Conservation (phyloP, 2,113 vertebrate genomes). For the Bombycilla garrulus region DNA sequence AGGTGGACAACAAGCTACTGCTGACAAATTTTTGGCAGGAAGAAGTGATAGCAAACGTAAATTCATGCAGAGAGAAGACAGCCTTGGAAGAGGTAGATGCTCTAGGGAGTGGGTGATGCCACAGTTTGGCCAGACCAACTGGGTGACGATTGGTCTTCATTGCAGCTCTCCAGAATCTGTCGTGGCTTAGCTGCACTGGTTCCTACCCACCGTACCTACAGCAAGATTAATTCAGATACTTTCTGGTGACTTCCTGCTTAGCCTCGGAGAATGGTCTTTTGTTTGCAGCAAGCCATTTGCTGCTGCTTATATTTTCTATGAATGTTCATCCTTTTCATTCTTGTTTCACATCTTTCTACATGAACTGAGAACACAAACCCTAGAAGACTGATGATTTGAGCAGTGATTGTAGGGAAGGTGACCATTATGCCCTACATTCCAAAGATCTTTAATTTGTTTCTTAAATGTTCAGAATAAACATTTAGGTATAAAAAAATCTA, state of each 20-base stretch:
- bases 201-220: not conserved
- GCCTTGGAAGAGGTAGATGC: not conserved
- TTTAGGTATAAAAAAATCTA: not conserved
- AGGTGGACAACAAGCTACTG: not conserved
- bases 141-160: not conserved
- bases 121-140: not conserved
- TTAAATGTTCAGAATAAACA: not conserved
- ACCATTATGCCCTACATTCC: not conserved
- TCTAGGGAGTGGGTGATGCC: not conserved
- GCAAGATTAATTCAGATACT: not conserved
- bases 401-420: not conserved
- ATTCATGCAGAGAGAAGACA: not conserved
- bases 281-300: not conserved
- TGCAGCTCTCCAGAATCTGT: not conserved
- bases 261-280: not conserved
- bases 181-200: not conserved
- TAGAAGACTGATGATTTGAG: not conserved
- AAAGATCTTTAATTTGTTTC: not conserved
- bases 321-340: not conserved
- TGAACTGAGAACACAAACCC: not conserved
- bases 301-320: not conserved
- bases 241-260: not conserved
- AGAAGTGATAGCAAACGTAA: not conserved
- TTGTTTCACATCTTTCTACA: not conserved
- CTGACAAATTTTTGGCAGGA: not conserved